Base-by-base conservation (phyloP, 2,113 vertebrate species). In the Hepsetus odoe region DNA sequence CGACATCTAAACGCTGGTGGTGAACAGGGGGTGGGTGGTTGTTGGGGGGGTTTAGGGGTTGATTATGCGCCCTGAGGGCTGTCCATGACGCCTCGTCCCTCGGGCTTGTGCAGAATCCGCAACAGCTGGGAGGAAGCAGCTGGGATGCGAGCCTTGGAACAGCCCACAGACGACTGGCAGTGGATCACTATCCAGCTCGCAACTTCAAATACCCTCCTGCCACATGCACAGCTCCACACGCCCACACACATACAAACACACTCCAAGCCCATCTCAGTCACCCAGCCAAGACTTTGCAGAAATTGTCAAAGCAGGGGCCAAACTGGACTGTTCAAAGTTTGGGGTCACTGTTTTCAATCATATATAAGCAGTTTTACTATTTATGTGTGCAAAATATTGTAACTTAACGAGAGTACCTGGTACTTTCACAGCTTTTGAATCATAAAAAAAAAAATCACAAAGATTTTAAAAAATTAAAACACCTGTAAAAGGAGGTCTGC, bases 91-190 rank as follows among this genome's bases (percentile, higher is more conserved):
- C 61, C 49, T 42, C 73, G 65, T 79, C 81, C 71, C 72, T 72
- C 24, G 66, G 81, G 81, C 73, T 66, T 1, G 24, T 66, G 46
- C 38, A 28, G 86, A 89, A 86, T 91, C 87, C 86, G 90, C 86
- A 93, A 88, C 92, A 93, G 91, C 92, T 93, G 93, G 91, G 90
- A 90, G 83, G 82, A 87, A 84, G 90, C 92, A 93, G 91, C 92
- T 93, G 93, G 91, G 90, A 90, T 82, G 82, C 87, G 90, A 87
- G 89, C 42, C 90, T 93, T 91, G 90, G 89, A 91, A 87, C 75
- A 84, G 86, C 89, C 86, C 86, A 82, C 82, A 87, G 87, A 90
- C 85, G 89, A 91, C 91, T 91, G 90, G 89, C 92, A 90, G 81
- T 85, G 74, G 85, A 87, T 90, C 85, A 89, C 80, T 83, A 82